Percentiles rank a stretch among this genome's conserved stretches.
phyloP scores from a whole-genome alignment of 1,140 invertebrate genomes.

The Dendroctonus ponderosae region DNA sequence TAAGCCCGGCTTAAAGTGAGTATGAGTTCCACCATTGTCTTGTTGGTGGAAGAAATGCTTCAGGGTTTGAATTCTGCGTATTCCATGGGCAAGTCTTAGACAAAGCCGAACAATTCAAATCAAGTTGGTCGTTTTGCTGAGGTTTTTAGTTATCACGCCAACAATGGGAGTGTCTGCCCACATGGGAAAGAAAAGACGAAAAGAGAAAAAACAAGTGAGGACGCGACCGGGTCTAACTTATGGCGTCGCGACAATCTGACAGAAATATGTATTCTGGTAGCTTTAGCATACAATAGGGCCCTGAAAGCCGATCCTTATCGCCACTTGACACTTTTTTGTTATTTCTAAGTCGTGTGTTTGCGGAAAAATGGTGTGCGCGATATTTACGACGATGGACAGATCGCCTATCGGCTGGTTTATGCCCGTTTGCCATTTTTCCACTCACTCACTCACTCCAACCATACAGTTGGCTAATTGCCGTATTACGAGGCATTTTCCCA shows the following conservation, averaged over 20 bases:
- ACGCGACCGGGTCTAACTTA: slow-evolving; percentile 20
- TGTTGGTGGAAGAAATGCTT: too few species aligned
- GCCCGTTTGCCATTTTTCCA: background rate
- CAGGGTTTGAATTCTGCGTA: too few species aligned
- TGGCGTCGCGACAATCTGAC: slow-evolving; percentile 32
- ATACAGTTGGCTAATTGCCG: background rate
- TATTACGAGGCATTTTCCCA: too few species aligned
- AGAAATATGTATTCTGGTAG: slow-evolving; percentile 44
- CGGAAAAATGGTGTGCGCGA: slow-evolving; percentile 33
- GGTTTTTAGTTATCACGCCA: slow-evolving; percentile 15
- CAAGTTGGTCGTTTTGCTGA: too few species aligned
- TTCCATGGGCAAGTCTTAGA: too few species aligned
- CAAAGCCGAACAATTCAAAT: too few species aligned
- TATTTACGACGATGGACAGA: slow-evolving; percentile 12
- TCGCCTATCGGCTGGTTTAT: slow-evolving; percentile 20
- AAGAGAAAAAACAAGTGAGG: background rate
- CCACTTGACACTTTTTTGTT: slow-evolving; percentile 40
- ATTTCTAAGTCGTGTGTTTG: slow-evolving; percentile 36
- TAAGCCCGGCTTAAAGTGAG: too few species aligned
- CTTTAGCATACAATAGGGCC: slow-evolving; percentile 43
- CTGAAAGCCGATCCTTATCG: slow-evolving; percentile 39
- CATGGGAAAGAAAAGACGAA: slow-evolving; percentile 7
- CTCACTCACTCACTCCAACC: too few species aligned
- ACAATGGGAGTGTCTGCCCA: slow-evolving; percentile 25
- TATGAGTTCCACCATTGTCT: too few species aligned